Evolutionary conservation across 2,113 vertebrate genomes (phyloP).

Genomic region (Aix galericulata): DNA sequence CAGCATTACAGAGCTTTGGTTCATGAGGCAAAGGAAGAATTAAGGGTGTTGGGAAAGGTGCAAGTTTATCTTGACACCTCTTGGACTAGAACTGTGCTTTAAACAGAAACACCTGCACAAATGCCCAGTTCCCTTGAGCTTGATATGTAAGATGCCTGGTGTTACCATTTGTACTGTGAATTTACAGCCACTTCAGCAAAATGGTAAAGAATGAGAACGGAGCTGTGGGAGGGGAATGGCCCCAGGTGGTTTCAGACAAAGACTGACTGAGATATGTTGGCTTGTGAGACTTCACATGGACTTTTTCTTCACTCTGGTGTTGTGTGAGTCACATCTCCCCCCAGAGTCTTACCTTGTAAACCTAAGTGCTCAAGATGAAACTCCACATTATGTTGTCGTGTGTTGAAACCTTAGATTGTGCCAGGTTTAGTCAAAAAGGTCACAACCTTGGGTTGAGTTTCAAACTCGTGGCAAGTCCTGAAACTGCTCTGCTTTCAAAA

Average conservation of each 20-base stretch:
- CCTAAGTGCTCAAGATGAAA: background rate
- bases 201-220: background rate
- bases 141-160: background rate
- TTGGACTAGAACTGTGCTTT: background rate
- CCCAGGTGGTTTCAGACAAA: background rate
- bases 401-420: background rate
- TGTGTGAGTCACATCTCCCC: background rate
- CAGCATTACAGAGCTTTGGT: background rate
- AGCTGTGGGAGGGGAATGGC: background rate
- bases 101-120: background rate
- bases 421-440: background rate
- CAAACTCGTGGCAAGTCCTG: background rate
- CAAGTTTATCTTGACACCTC: background rate
- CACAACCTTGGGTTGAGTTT: conserved; percentile 2
- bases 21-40: background rate
- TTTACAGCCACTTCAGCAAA: background rate
- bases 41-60: background rate
- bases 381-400: background rate
- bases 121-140: background rate
- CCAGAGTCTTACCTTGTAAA: background rate
- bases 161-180: background rate
- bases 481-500: conserved; percentile 36
- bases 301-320: background rate
- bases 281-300: background rate
- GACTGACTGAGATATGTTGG: background rate